Percentiles rank a stretch among this genome's conserved stretches.
Evolutionary conservation across 2,888 invertebrate genomes (phyloP).

Genomic region (Chirona hameri): DNA sequence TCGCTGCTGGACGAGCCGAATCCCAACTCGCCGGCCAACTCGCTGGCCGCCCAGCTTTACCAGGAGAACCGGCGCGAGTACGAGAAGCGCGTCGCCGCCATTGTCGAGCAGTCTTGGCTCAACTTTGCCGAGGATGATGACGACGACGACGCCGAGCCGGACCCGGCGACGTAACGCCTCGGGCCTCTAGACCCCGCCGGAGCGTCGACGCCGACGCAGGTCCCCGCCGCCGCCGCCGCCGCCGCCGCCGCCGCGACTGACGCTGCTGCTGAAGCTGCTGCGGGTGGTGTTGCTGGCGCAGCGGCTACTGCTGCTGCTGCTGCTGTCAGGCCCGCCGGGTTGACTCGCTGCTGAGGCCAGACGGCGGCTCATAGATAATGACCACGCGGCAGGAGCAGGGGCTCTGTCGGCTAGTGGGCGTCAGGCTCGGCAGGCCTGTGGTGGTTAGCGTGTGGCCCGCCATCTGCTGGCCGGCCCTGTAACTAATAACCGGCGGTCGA

Average conservation of each 20-base stretch:
- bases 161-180: not conserved
- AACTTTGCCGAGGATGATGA: constrained; percentile 36
- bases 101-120: constrained; percentile 96
- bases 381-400: too few relatives aligned
- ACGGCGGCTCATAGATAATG: too few relatives aligned
- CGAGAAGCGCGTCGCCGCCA: constrained; percentile 98
- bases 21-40: constrained; percentile 99
- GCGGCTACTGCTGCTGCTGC: too few relatives aligned
- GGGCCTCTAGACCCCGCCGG: not conserved
- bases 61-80: constrained; percentile 99
- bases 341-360: too few relatives aligned
- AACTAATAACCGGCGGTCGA: not conserved
- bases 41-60: constrained; percentile 98
- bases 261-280: too few relatives aligned
- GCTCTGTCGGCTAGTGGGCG: too few relatives aligned
- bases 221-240: not conserved
- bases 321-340: too few relatives aligned
- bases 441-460: too few relatives aligned
- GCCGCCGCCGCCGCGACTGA: not conserved
- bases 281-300: too few relatives aligned
- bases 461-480: not conserved
- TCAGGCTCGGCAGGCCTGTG: too few relatives aligned
- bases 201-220: not conserved
- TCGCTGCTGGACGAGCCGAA: constrained; percentile 99
- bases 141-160: not conserved